phyloP scores from a whole-genome alignment of 2,888 invertebrate species.

The Sinhomidia bicolor region DNA sequence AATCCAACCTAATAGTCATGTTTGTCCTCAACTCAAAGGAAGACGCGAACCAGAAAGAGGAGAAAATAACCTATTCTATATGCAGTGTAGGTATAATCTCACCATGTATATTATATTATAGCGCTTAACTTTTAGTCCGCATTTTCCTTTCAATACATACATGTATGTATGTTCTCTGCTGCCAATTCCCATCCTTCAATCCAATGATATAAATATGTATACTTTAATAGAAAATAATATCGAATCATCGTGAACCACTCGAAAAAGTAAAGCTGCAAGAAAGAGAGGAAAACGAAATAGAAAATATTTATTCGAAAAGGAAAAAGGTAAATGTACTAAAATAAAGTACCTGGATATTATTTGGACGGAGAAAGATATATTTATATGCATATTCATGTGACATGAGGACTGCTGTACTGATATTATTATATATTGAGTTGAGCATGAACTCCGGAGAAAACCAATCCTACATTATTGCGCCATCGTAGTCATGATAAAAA shows the following conservation, averaged over 20 bases:
- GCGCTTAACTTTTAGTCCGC: slow-evolving; percentile 12
- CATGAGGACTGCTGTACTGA: not conserved
- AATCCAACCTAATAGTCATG: slow-evolving; percentile 54
- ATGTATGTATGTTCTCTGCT: not conserved
- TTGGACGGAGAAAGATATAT: slow-evolving; percentile 17
- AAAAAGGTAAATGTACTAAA: slow-evolving; percentile 60
- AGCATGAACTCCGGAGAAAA: slow-evolving; percentile 40
- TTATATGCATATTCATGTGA: not conserved
- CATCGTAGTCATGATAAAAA: slow-evolving; percentile 70
- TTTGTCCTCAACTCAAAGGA: slow-evolving; percentile 44
- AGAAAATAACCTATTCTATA: slow-evolving; percentile 26
- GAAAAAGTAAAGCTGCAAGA: slow-evolving; percentile 8
- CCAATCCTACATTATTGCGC: slow-evolving; percentile 69
- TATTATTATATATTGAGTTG: slow-evolving; percentile 32
- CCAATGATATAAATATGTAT: not conserved
- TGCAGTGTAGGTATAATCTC: slow-evolving; percentile 1
- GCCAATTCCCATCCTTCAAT: slow-evolving; percentile 30
- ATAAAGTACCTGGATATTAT: slow-evolving; percentile 32
- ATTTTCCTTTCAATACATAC: slow-evolving; percentile 20
- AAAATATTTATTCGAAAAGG: slow-evolving; percentile 36
- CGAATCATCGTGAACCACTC: slow-evolving; percentile 46
- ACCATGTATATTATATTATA: not conserved
- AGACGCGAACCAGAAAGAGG: slow-evolving; percentile 18
- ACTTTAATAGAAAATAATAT: slow-evolving; percentile 43
- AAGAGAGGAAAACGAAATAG: slow-evolving; percentile 8